phyloP scores from a whole-genome alignment of 2,888 invertebrate genomes.

The Lissocephala sabroskyi region DNA sequence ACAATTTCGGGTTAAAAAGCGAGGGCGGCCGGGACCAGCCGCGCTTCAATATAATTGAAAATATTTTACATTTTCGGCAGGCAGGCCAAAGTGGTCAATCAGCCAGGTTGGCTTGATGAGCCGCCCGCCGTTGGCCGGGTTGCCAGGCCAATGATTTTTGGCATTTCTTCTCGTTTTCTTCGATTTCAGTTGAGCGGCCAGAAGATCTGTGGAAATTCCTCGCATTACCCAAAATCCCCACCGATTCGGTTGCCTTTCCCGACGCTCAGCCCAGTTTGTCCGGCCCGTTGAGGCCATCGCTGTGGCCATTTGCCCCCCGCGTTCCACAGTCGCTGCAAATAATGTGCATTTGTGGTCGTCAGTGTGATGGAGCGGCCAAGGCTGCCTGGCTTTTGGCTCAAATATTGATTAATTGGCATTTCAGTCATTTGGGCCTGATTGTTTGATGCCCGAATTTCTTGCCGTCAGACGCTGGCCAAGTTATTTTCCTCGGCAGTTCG shows the following conservation, averaged over 20 bases:
- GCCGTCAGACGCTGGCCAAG: no score
- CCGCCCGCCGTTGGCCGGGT: neutral
- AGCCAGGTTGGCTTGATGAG: no score
- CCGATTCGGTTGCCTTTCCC: constrained; percentile 23
- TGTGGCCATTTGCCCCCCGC: neutral
- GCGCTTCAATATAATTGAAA: constrained; percentile 60
- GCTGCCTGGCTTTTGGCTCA: neutral
- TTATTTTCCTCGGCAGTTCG: no score
- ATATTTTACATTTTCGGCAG: constrained; percentile 49
- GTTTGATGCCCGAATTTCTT: no score
- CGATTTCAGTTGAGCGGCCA: constrained; percentile 11
- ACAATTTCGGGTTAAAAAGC: neutral
- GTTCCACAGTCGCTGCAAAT: no score
- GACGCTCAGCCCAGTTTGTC: constrained; percentile 2
- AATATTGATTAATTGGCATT: constrained; percentile 49
- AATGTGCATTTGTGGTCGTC: constrained; percentile 3
- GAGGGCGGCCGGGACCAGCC: constrained; percentile 16
- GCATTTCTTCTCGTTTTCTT: constrained; percentile 27
- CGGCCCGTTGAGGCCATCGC: constrained; percentile 6
- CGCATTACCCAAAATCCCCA: constrained; percentile 17
- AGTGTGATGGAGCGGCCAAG: neutral
- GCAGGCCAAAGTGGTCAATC: no score
- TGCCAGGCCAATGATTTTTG: constrained; percentile 6
- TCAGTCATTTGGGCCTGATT: constrained; percentile 28
- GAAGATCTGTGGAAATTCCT: neutral